A percentile compares a stretch with the other conserved stretches of the same genome.
phyloP scores from a whole-genome alignment of 1,140 invertebrate species.

The Brachystomella parvula region DNA sequence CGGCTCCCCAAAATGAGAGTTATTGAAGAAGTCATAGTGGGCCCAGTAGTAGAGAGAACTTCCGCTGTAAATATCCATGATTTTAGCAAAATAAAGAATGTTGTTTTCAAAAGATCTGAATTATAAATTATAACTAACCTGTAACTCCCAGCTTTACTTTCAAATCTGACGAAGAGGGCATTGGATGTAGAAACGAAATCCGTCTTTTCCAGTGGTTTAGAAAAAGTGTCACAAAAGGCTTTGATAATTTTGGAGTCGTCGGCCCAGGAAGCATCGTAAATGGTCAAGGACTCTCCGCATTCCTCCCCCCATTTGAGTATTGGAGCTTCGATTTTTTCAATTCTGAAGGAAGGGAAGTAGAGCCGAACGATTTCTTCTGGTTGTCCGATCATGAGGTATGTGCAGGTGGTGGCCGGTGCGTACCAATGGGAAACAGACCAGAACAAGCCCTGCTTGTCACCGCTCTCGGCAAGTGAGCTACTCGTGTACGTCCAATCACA shows the following conservation, averaged over 20 bases:
- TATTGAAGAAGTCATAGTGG: conserved; percentile 86
- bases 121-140: too few relatives aligned
- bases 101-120: too few relatives aligned
- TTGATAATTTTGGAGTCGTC: conserved; percentile 80
- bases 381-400: conserved; percentile 74
- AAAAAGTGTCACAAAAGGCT: conserved; percentile 86
- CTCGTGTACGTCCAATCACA: conserved; percentile 69
- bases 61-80: too few relatives aligned
- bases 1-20: conserved; percentile 69
- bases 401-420: conserved; percentile 79
- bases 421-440: conserved; percentile 87
- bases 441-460: conserved; percentile 59
- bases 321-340: conserved; percentile 78
- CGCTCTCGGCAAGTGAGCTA: conserved; percentile 61
- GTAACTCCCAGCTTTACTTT: conserved; percentile 83
- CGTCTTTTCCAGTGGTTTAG: conserved; percentile 80
- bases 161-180: conserved; percentile 74
- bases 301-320: conserved; percentile 68
- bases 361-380: conserved; percentile 74
- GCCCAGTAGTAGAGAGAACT: conserved; percentile 66
- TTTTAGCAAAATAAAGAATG: too few relatives aligned
- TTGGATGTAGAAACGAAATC: conserved; percentile 80
- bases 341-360: conserved; percentile 74
- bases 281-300: conserved; percentile 76
- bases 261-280: conserved; percentile 74